phyloP scores from a whole-genome alignment of 2,797 vertebrate species.

The Macropodus opercularis region DNA sequence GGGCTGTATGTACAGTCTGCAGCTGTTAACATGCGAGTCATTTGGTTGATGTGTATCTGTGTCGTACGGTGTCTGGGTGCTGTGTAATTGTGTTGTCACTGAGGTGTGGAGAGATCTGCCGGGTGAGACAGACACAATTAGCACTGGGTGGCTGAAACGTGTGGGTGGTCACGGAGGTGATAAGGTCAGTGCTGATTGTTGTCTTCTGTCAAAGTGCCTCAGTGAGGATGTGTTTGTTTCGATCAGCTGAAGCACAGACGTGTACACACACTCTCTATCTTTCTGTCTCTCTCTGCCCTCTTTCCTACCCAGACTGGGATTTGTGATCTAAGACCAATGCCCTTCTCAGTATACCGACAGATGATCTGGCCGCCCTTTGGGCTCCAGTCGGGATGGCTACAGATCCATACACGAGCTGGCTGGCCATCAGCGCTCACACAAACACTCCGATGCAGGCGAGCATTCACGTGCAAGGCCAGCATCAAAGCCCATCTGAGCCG shows the following conservation, averaged over 20 bases:
- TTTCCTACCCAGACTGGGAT: slow-evolving; percentile 39
- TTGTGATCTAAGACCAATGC: slow-evolving; percentile 73
- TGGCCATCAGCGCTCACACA: slow-evolving; percentile 67
- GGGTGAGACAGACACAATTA: slow-evolving; percentile 7
- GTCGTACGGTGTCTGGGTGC: slow-evolving; percentile 8
- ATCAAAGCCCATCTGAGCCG: slow-evolving; percentile 64
- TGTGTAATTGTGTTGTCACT: slow-evolving; percentile 52
- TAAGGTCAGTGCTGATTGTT: slow-evolving; percentile 42
- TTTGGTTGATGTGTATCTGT: slow-evolving; percentile 26
- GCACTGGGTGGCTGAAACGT: neutral
- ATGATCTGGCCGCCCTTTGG: slow-evolving; percentile 72
- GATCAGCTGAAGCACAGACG: slow-evolving; percentile 43
- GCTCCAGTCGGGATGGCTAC: slow-evolving; percentile 62
- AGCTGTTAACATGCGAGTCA: slow-evolving; percentile 22
- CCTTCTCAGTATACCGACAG: slow-evolving; percentile 71
- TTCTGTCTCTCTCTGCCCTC: neutral
- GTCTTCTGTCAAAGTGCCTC: slow-evolving; percentile 30
- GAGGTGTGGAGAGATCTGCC: slow-evolving; percentile 45
- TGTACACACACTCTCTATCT: neutral
- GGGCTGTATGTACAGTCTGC: slow-evolving; percentile 1
- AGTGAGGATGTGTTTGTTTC: slow-evolving; percentile 57
- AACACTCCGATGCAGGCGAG: slow-evolving; percentile 7
- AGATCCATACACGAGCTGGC: slow-evolving; percentile 74
- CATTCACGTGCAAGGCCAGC: slow-evolving; percentile 34
- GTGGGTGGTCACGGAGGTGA: slow-evolving; percentile 65